A percentile compares a stretch with the other conserved stretches of the same genome.
Conservation (phyloP, 1,140 invertebrate genomes). For the Cyclina sinensis region DNA sequence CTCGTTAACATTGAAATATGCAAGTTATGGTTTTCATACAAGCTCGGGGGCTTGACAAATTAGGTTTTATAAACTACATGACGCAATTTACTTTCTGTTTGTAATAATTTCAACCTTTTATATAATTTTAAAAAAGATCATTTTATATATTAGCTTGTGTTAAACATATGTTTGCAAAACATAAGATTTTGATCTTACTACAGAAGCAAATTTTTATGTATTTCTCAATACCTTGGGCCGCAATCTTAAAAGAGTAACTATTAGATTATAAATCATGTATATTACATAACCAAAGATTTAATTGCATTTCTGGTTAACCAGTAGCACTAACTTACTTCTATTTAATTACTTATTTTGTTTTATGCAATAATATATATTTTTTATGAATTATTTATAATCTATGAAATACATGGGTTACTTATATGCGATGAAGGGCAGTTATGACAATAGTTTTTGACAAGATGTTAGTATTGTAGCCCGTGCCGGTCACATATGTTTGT, state of each 20-base stretch:
- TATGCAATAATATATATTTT: no score
- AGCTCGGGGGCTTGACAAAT: not conserved
- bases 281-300: not conserved
- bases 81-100: not conserved
- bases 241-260: no score
- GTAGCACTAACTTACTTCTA: no score
- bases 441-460: not conserved
- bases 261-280: no score
- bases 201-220: no score
- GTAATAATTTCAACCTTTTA: not conserved
- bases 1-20: not conserved
- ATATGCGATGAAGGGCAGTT: not conserved
- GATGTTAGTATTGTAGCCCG: not conserved
- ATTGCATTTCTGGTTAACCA: not conserved
- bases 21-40: not conserved
- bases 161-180: no score
- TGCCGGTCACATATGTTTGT: slow-evolving; percentile 6
- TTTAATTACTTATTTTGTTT: no score
- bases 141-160: no score
- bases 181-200: no score
- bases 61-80: not conserved
- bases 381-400: no score
- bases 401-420: not conserved
- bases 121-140: no score
- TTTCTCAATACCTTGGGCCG: no score